These are phyloP conservation scores for Psylliodes chrysocephalus DNA, from an alignment of 2,888 invertebrate genomes.

Conservation along the genomic window DNA sequence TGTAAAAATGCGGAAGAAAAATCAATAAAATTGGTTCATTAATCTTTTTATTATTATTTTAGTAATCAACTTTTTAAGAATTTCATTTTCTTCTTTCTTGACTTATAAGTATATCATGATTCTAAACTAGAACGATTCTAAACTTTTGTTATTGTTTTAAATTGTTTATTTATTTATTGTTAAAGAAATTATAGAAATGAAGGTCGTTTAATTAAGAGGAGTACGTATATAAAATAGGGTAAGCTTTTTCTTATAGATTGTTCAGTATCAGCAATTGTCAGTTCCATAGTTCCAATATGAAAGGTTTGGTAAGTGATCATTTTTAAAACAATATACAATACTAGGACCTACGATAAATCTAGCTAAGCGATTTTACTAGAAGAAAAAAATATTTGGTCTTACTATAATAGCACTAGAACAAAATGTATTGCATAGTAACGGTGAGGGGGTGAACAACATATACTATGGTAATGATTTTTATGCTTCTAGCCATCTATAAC, in stretches of 20 bases:
- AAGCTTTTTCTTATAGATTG: slow-evolving; percentile 35
- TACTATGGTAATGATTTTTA: too few relatives aligned
- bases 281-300: slow-evolving; percentile 7
- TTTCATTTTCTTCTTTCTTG: not conserved
- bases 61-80: not conserved
- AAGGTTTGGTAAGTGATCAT: slow-evolving; percentile 20
- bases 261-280: slow-evolving; percentile 2
- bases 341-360: too few relatives aligned
- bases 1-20: slow-evolving; percentile 7
- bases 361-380: too few relatives aligned
- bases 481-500: too few relatives aligned
- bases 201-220: slow-evolving; percentile 43
- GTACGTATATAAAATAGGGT: slow-evolving; percentile 47
- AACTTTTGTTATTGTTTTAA: not conserved
- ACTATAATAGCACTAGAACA: too few relatives aligned
- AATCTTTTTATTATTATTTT: not conserved
- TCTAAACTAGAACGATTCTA: too few relatives aligned
- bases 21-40: not conserved
- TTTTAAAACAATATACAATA: too few relatives aligned
- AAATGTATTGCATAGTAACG: too few relatives aligned
- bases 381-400: too few relatives aligned
- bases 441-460: too few relatives aligned
- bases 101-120: too few relatives aligned
- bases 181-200: slow-evolving; percentile 17
- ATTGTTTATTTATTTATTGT: not conserved